Conservation (phyloP, 2,113 vertebrate genomes). For the Cynoglossus semilaevis region DNA sequence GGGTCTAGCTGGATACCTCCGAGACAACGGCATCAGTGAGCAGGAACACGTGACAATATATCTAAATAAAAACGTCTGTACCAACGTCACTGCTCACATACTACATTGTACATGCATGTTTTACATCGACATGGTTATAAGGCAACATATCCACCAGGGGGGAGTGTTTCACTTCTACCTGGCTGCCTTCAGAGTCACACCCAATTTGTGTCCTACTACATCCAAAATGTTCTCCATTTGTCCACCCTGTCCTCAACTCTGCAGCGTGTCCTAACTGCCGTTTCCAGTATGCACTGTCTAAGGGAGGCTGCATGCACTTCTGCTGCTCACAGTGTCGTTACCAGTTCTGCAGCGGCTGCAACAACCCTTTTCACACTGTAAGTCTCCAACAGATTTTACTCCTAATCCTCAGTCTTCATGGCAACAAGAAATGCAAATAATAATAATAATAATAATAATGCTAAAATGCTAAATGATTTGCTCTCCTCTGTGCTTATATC, state of each 20-base stretch:
- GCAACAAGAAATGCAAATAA: background rate
- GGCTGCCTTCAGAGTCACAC: no score
- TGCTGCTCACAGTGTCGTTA: constrained; percentile 88
- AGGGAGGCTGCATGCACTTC: constrained; percentile 91
- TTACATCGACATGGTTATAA: no score
- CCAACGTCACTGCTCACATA: background rate
- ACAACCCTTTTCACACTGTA: constrained; percentile 84
- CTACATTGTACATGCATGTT: no score
- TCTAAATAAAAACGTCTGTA: background rate
- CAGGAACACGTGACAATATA: background rate
- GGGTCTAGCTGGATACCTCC: constrained; percentile 85
- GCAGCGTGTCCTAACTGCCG: constrained; percentile 88
- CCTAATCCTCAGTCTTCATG: background rate
- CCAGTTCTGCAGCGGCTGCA: constrained; percentile 92
- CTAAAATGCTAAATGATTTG: no score
- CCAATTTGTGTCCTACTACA: no score
- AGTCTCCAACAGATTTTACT: constrained; percentile 27
- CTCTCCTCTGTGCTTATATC: no score
- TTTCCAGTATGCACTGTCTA: constrained; percentile 86
- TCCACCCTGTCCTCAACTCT: constrained; percentile 4
- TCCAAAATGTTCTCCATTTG: no score
- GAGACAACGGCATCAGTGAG: constrained; percentile 90
- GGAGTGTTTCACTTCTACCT: no score
- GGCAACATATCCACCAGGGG: no score
- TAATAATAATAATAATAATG: no score